Conservation (phyloP, 2,797 vertebrate species). For the Helostoma temminkii region DNA sequence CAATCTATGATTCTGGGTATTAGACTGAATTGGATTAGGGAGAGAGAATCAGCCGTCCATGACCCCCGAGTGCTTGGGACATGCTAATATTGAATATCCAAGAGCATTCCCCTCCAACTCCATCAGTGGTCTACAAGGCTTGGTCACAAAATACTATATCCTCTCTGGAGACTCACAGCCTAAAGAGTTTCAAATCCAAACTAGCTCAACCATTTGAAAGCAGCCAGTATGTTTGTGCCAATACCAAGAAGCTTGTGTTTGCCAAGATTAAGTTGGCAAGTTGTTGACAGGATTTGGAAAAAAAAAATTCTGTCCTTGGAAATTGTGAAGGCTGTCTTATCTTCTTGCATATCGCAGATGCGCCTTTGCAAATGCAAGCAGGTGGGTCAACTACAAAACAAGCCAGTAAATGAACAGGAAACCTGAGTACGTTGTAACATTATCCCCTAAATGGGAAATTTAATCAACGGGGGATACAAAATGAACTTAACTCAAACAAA, state of each 20-base stretch:
- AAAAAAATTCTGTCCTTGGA: conserved; percentile 6
- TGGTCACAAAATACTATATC: conserved; percentile 47
- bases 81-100: conserved; percentile 69
- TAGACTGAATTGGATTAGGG: conserved; percentile 72
- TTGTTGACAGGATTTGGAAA: conserved; percentile 28
- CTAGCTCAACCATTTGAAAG: conserved; percentile 31
- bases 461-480: conserved; percentile 4
- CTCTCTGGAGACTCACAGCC: conserved; percentile 17
- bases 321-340: not conserved
- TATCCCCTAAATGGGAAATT: conserved; percentile 7
- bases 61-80: conserved; percentile 41
- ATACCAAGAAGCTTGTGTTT: conserved; percentile 17
- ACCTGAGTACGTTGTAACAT: conserved; percentile 5
- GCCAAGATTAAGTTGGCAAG: conserved; percentile 9
- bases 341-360: conserved; percentile 4
- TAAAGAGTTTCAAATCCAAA: conserved; percentile 38
- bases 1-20: conserved; percentile 72
- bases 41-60: conserved; percentile 54
- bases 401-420: conserved; percentile 14
- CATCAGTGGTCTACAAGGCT: conserved; percentile 34
- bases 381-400: conserved; percentile 17
- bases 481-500: conserved; percentile 12
- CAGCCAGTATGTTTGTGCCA: conserved; percentile 31
- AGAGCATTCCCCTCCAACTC: conserved; percentile 24
- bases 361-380: not conserved